phyloP scores from a whole-genome alignment of 2,888 invertebrate species.

The Lithophane socia region DNA sequence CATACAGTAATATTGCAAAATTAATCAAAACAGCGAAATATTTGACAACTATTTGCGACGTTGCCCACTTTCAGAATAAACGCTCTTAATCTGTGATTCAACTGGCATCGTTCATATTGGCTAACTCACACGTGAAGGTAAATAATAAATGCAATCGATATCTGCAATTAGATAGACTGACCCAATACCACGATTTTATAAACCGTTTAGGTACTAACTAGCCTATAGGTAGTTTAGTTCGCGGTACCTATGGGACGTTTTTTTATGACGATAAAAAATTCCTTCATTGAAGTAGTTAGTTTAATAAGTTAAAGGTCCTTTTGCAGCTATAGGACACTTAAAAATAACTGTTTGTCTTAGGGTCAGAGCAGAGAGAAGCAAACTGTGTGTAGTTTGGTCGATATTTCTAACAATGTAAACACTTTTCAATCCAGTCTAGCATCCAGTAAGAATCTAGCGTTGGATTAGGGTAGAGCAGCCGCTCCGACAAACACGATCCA shows the following conservation, averaged over 20 bases:
- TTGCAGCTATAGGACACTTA: background rate
- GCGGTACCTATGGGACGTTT: background rate
- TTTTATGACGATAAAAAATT: background rate
- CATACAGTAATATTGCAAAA: too few species aligned
- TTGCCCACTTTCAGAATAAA: too few species aligned
- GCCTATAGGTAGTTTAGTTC: background rate
- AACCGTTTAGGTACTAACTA: background rate
- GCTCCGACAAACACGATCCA: too few species aligned
- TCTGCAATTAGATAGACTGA: slow-evolving; percentile 18
- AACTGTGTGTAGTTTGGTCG: background rate
- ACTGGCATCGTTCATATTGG: background rate
- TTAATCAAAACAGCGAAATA: too few species aligned
- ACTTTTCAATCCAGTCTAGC: background rate
- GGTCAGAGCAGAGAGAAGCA: background rate
- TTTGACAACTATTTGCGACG: too few species aligned
- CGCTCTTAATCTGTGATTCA: background rate
- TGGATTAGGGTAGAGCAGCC: background rate
- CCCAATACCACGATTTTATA: background rate
- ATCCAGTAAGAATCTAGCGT: too few species aligned
- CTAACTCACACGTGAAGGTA: slow-evolving; percentile 2
- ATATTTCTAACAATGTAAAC: background rate
- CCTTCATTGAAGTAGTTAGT: background rate
- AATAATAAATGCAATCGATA: slow-evolving; percentile 52
- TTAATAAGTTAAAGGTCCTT: background rate
- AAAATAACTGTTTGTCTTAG: background rate